A percentile compares a stretch with the other conserved stretches of the same genome.
These are phyloP conservation scores for Nemopilema nomurai DNA, from an alignment of 30 jellyfish, hydroid and myxozoan genomes.

Conservation along the genomic window DNA sequence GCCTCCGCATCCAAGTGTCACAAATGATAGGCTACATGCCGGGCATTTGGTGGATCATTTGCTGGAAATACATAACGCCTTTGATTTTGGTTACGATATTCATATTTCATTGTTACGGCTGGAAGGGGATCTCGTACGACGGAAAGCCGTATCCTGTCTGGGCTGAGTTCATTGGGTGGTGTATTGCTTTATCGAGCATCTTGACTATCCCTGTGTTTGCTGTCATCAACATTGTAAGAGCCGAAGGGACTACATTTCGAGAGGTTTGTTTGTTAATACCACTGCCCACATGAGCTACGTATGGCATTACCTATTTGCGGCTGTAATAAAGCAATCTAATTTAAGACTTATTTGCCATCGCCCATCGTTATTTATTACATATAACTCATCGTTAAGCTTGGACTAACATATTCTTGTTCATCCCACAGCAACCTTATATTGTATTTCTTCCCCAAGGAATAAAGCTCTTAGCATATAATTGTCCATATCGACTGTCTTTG, in stretches of 20 bases:
- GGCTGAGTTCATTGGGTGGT: slow-evolving; percentile 94
- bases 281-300: neutral
- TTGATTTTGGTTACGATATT: slow-evolving; percentile 50
- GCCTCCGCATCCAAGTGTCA: slow-evolving; percentile 69
- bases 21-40: slow-evolving; percentile 93
- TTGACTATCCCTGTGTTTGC: slow-evolving; percentile 75
- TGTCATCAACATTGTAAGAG: slow-evolving; percentile 45
- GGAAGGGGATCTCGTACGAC: slow-evolving; percentile 73
- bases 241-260: slow-evolving; percentile 51
- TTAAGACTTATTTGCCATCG: no score
- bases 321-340: no score
- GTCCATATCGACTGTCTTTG: no score
- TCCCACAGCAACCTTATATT: no score
- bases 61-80: slow-evolving; percentile 90
- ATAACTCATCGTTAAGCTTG: no score
- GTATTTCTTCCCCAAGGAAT: no score
- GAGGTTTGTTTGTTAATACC: slow-evolving; percentile 36
- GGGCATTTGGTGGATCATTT: slow-evolving; percentile 85
- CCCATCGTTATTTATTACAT: no score
- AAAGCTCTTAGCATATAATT: no score
- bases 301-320: neutral
- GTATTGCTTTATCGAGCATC: slow-evolving; percentile 64
- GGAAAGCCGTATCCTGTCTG: slow-evolving; percentile 73
- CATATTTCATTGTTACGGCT: slow-evolving; percentile 42
- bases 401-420: no score